Evolutionary conservation across 1,140 invertebrate genomes (phyloP).

Genomic region (Globodera rostochiensis): DNA sequence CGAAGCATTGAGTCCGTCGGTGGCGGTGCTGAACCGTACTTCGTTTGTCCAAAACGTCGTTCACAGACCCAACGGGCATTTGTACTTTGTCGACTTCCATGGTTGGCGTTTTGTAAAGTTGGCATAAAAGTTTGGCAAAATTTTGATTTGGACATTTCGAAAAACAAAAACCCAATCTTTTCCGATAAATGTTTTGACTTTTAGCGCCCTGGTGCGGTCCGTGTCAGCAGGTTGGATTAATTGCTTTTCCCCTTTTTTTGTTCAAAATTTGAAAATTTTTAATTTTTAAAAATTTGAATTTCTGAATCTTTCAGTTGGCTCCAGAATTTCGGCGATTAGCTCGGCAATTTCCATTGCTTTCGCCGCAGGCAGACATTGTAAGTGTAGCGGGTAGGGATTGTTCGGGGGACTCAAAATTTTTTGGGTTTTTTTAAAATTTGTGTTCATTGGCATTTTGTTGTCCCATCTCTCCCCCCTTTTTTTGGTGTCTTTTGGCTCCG

Average conservation of each 20-base stretch:
- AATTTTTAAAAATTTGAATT: not conserved
- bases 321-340: conserved; percentile 61
- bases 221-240: conserved; percentile 65
- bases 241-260: too few species aligned
- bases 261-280: not conserved
- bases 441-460: not conserved
- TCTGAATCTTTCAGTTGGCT: conserved; percentile 46
- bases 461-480: not conserved
- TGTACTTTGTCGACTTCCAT: conserved; percentile 76
- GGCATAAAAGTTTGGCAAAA: too few species aligned
- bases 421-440: too few species aligned
- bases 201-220: conserved; percentile 72
- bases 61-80: conserved; percentile 67
- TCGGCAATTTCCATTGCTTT: conserved; percentile 13
- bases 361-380: not conserved
- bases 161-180: not conserved
- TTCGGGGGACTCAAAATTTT: too few species aligned
- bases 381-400: not conserved
- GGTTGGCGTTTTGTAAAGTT: conserved; percentile 64
- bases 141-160: too few species aligned
- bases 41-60: conserved; percentile 71
- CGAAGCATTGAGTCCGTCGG: conserved; percentile 70
- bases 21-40: conserved; percentile 70
- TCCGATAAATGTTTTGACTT: not conserved
- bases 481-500: conserved; percentile 72